Evolutionary conservation across 2,888 invertebrate genomes (phyloP).

Genomic region (Drosophila quinaria): DNA sequence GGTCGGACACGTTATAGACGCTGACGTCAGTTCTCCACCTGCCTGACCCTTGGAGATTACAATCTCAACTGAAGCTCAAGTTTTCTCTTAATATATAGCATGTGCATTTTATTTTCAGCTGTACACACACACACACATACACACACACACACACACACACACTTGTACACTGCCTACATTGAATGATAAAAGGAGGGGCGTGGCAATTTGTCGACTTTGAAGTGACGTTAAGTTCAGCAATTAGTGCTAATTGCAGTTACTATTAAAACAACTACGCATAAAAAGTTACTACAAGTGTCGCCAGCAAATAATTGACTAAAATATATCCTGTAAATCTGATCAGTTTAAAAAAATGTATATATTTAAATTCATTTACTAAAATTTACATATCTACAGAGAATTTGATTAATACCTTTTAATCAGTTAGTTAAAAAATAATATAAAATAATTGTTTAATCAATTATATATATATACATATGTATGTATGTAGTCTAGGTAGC

Average conservation of each 20-base stretch:
- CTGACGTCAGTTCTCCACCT: constrained; percentile 44
- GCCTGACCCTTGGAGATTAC: constrained; percentile 35
- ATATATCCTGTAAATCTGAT: constrained; percentile 3
- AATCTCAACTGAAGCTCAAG: constrained; percentile 1
- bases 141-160: background rate
- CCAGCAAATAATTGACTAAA: background rate
- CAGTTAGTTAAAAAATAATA: too few species aligned
- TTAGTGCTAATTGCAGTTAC: constrained; percentile 45
- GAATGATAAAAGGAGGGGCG: constrained; percentile 18
- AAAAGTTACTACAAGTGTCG: background rate
- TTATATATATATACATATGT: too few species aligned
- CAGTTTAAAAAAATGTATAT: too few species aligned
- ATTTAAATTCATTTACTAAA: too few species aligned
- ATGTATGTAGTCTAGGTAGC: too few species aligned
- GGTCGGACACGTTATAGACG: constrained; percentile 10
- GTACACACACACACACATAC: background rate
- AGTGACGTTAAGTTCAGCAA: constrained; percentile 32
- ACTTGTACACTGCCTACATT: background rate
- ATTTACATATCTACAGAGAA: too few species aligned
- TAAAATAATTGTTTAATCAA: too few species aligned
- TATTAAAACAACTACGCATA: constrained; percentile 19
- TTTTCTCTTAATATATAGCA: background rate
- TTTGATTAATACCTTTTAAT: too few species aligned
- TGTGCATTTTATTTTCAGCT: constrained; percentile 6
- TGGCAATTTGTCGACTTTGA: constrained; percentile 33